These are phyloP conservation scores for Anguilla megastoma DNA, from an alignment of 2,797 vertebrate genomes.

Conservation along the genomic window DNA sequence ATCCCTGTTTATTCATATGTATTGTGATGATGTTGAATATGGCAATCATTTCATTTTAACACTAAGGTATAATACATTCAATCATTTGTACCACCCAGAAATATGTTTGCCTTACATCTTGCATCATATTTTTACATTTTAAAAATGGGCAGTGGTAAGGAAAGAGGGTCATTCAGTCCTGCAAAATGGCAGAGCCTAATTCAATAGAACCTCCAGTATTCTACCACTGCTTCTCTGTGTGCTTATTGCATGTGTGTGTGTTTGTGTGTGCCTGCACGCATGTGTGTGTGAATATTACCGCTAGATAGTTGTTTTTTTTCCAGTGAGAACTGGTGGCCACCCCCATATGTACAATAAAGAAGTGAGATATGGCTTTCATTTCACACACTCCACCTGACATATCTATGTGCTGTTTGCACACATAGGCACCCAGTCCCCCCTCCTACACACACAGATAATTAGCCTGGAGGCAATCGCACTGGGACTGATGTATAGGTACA, in stretches of 20 bases:
- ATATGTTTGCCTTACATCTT: not conserved
- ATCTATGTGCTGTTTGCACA: not conserved
- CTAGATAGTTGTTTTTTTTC: not conserved
- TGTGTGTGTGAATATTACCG: not conserved
- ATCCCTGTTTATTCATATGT: not conserved
- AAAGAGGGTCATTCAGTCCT: not conserved
- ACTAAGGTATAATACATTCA: not conserved
- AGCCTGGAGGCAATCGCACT: not conserved
- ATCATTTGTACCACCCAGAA: not conserved
- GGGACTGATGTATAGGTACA: not conserved
- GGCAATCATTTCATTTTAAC: not conserved
- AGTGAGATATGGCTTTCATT: slow-evolving; percentile 10
- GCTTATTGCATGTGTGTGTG: not conserved
- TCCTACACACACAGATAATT: not conserved
- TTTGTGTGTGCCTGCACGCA: not conserved
- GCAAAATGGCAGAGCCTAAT: not conserved
- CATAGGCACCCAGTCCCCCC: not conserved
- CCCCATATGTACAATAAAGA: not conserved
- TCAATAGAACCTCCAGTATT: not conserved
- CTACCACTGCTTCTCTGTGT: not conserved
- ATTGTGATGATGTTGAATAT: not conserved
- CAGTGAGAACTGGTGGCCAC: not conserved
- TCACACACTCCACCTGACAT: not conserved
- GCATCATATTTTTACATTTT: not conserved
- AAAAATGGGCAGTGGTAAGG: not conserved